Conservation (phyloP, 2,113 vertebrate species). For the Pycnonotus jocosus region DNA sequence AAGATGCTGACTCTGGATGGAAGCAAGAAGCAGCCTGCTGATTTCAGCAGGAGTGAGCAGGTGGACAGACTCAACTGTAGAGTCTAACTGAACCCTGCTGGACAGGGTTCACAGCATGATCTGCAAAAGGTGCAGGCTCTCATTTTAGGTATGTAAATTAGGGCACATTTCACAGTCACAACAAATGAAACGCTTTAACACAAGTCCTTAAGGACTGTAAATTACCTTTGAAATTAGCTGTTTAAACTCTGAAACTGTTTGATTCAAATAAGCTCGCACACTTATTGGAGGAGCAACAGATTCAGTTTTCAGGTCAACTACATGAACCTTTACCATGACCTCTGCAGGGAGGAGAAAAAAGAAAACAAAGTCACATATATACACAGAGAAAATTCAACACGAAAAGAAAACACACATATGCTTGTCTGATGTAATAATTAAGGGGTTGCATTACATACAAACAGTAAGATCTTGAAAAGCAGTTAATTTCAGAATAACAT, state of each 20-base stretch:
- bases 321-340: conserved; percentile 97
- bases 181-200: neutral
- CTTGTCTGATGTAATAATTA: neutral
- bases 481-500: neutral
- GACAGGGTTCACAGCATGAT: neutral
- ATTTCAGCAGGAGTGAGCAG: neutral
- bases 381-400: neutral
- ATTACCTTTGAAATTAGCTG: conserved; percentile 94
- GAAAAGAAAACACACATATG: neutral
- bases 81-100: neutral
- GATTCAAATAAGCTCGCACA: conserved; percentile 94
- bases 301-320: conserved; percentile 90
- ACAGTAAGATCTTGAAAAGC: neutral
- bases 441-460: neutral
- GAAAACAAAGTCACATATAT: neutral
- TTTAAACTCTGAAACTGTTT: conserved; percentile 93
- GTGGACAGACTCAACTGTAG: neutral
- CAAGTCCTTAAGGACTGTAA: neutral
- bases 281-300: conserved; percentile 87
- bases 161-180: neutral
- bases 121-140: neutral
- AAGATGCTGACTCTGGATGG: neutral
- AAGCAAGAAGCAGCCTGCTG: neutral
- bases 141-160: neutral
- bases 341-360: conserved; percentile 73